phyloP scores from a whole-genome alignment of 2,797 vertebrate genomes.

The Rhynchotus rufescens region DNA sequence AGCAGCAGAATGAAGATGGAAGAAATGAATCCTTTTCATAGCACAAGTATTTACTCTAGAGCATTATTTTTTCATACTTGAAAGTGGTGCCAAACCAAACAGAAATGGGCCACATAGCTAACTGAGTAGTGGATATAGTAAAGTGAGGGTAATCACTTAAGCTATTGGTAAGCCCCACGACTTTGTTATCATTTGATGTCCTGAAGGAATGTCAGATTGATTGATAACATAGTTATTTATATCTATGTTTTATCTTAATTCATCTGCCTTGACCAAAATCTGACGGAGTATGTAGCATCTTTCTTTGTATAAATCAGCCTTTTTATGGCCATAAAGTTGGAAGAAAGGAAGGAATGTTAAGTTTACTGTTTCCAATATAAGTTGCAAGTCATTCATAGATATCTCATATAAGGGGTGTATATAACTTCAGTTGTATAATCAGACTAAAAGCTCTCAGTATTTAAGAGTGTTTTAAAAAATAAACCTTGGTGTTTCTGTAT shows the following conservation, averaged over 20 bases:
- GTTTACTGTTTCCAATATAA: neutral
- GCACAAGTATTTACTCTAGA: neutral
- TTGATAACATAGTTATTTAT: neutral
- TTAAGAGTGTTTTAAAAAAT: neutral
- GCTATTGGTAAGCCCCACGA: neutral
- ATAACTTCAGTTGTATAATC: neutral
- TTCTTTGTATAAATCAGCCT: neutral
- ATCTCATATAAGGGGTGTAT: fast-evolving
- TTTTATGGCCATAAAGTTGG: neutral
- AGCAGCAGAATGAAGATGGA: neutral
- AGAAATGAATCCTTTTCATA: neutral
- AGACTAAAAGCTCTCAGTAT: neutral
- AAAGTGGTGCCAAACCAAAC: neutral
- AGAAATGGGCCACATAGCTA: neutral
- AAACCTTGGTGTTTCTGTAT: neutral
- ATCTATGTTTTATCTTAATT: neutral
- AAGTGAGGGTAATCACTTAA: neutral
- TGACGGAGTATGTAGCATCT: neutral
- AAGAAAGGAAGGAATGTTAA: neutral
- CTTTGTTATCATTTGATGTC: neutral
- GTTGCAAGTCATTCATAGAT: fast-evolving
- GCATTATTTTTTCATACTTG: neutral
- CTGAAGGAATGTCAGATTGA: neutral
- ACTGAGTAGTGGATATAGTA: neutral
- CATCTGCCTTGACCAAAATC: neutral